Evolutionary conservation across 2,797 vertebrate genomes (phyloP).

Genomic region (Pachyuromys duprasi): DNA sequence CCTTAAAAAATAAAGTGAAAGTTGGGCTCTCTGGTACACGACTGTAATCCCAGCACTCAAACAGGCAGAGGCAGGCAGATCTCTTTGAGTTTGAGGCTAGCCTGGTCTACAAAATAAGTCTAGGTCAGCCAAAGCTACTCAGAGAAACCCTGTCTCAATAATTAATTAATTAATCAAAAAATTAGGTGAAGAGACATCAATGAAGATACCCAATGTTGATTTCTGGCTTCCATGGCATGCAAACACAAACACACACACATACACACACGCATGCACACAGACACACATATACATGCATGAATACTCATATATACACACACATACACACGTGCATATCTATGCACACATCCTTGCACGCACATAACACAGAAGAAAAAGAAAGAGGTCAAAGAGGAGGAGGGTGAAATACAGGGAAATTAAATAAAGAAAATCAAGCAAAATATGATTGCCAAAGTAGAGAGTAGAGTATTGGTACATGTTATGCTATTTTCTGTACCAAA

Average conservation of each 20-base stretch:
- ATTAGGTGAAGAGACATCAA: too few relatives aligned
- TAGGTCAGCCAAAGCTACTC: too few relatives aligned
- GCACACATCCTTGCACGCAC: not conserved
- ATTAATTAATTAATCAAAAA: not conserved
- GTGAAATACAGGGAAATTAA: not conserved
- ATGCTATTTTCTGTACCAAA: not conserved
- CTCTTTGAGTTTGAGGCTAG: too few relatives aligned
- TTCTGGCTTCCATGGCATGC: not conserved
- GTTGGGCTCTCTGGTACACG: too few relatives aligned
- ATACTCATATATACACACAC: not conserved
- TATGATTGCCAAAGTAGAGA: not conserved
- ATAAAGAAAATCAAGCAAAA: not conserved
- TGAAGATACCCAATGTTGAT: not conserved
- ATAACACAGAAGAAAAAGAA: not conserved
- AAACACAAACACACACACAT: not conserved
- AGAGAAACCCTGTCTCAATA: not conserved
- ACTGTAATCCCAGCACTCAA: too few relatives aligned
- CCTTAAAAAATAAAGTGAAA: not conserved
- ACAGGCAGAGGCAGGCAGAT: too few relatives aligned
- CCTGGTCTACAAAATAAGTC: too few relatives aligned
- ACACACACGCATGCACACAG: not conserved
- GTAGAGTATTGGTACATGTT: not conserved
- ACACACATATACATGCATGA: not conserved
- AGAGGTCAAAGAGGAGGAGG: not conserved
- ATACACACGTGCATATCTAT: not conserved